Conservation (phyloP, 2,888 invertebrate genomes). For the Bellardia pandia region DNA sequence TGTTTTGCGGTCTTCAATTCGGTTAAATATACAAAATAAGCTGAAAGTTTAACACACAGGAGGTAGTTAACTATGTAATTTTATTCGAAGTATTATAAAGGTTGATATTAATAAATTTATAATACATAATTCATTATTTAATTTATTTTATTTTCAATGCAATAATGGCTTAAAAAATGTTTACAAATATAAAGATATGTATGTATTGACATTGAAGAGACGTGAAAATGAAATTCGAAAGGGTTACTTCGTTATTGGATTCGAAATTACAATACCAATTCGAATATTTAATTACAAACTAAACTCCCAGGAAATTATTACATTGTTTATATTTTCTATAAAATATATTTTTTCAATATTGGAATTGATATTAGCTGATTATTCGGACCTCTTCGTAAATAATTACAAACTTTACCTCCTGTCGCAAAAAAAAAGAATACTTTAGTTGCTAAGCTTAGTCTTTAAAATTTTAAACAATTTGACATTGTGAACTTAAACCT, state of each 20-base stretch:
- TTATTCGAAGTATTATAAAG: not conserved
- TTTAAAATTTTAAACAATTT: slow-evolving; percentile 17
- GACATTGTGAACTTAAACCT: not conserved
- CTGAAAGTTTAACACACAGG: not conserved
- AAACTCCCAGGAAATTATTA: no score
- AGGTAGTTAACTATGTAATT: not conserved
- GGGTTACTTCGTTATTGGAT: no score
- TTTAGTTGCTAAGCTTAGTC: slow-evolving; percentile 16
- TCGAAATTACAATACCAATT: no score
- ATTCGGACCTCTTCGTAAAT: not conserved
- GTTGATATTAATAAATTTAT: not conserved
- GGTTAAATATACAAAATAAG: not conserved
- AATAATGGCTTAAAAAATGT: no score
- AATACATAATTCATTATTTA: no score
- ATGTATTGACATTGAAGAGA: no score
- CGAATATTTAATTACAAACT: no score
- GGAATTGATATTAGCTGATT: not conserved
- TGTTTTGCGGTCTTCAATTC: not conserved
- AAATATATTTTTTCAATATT: no score
- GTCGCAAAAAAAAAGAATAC: not conserved
- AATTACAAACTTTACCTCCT: not conserved
- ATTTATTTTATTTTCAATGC: no score
- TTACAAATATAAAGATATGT: no score
- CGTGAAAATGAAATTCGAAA: no score
- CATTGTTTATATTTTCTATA: no score